Evolutionary conservation across 2,113 vertebrate species (phyloP), one percentile per base, ranked within the genome.

Genomic region (Stigmatopora argus): DNA sequence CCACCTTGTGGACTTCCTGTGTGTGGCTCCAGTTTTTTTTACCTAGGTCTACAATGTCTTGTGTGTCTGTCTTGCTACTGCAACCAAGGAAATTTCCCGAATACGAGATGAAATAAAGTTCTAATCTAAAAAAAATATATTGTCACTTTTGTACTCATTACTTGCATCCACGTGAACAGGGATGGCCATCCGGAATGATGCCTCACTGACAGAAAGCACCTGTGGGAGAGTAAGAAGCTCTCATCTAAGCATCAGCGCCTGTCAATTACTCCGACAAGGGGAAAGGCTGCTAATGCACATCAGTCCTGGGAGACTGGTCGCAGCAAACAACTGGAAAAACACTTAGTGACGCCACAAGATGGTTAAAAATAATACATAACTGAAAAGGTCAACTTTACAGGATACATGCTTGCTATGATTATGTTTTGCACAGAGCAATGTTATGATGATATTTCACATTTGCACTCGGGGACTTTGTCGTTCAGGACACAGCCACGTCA

Each of bases 221-320:
- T 69, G 57, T 68, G 49, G 48, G 77, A 78, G 65, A 66, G 18
- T 53, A 70, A 60, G 62, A 79, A 74, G 61, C 61, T 65, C 38
- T 73, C 70, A 65, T 59, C 78, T 56, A 67, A 45, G 62, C 83
- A 74, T 67, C 71, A 62, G 69, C 78, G 64, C 61, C 41, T 74
- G 80, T 79, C 68, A 71, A 72, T 76, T 78, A 71, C 66, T 61
- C 66, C 64, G 73, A 67, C 69, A 70, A 83, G 68, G 78, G 51
- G 52, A 13, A 45, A 61, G 66, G 77, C 75, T 83, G 79, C 80
- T 82, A 88, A 85, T 82, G 86, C 79, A 86, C 76, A 82, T 71
- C 85, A 79, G 69, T 81, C 78, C 78, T 69, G 41, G 18, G 75
- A 78, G 78, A 81, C 61, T 23, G 23, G 18, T 31, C 46, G 5